Conservation (phyloP, 2,888 invertebrate genomes). For the Oscheius sp. region DNA sequence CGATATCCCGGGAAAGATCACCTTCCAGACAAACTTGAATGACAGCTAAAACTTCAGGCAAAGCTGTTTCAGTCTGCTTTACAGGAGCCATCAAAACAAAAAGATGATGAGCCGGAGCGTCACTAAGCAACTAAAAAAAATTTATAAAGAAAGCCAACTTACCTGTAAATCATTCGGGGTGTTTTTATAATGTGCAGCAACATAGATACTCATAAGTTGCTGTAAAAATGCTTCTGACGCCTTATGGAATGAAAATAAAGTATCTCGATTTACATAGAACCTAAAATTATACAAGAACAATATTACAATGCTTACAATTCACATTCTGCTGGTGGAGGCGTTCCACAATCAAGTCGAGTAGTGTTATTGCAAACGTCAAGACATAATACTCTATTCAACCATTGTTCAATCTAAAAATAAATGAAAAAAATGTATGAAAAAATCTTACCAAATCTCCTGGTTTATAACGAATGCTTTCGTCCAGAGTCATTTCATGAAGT, state of each 20-base stretch:
- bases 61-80: slow-evolving; percentile 71
- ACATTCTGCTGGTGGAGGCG: slow-evolving; percentile 88
- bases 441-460: slow-evolving; percentile 70
- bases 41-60: slow-evolving; percentile 79
- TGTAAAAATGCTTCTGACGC: slow-evolving; percentile 86
- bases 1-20: slow-evolving; percentile 77
- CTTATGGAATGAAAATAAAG: slow-evolving; percentile 90
- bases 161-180: slow-evolving; percentile 91
- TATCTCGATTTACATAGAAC: slow-evolving; percentile 80
- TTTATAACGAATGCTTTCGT: slow-evolving; percentile 93
- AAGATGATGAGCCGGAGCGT: slow-evolving; percentile 96
- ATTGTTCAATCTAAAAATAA: slow-evolving; percentile 78
- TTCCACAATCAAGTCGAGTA: slow-evolving; percentile 75
- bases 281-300: slow-evolving; percentile 30
- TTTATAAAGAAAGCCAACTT: neutral
- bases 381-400: slow-evolving; percentile 90
- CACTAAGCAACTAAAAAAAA: slow-evolving; percentile 84
- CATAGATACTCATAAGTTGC: slow-evolving; percentile 88
- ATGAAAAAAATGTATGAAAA: neutral
- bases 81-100: slow-evolving; percentile 92
- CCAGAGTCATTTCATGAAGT: slow-evolving; percentile 78
- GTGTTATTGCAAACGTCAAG: slow-evolving; percentile 78
- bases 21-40: slow-evolving; percentile 78
- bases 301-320: slow-evolving; percentile 78
- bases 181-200: slow-evolving; percentile 98